Base-by-base conservation (phyloP, 2,888 invertebrate species). In the Metellina segmentata region DNA sequence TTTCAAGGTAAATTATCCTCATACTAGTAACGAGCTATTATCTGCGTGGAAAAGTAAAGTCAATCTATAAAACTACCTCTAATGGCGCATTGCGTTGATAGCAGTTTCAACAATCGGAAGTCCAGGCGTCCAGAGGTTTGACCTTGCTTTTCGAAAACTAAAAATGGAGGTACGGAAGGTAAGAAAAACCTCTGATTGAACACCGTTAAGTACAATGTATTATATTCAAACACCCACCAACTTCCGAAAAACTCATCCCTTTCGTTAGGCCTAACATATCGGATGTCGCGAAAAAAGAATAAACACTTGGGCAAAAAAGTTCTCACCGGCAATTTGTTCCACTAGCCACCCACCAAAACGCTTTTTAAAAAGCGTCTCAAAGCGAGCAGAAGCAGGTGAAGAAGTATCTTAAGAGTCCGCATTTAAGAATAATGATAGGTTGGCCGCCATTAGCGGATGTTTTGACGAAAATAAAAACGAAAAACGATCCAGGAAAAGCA, bases 361-460 rank as follows among this genome's bases (percentile, higher is more conserved):
- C n/a, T 20, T 71, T 86, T 69, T 52, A 69, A 81, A 49, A 81
- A 82, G 48, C 13, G 53, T n/a, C 51, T 34, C 72, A 81, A 81
- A 51, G 20, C 48, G 34, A 87, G 52, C 52, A 49, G 1, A 61
- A 79, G 87, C 91, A 91, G 91, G 91, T 91, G 91, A 87, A 82
- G 91, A 88, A 83, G 83, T 79, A 61, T 71, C 78, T 91, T 78
- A 48, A 70, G 81, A 61, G 61, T 48, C 86, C 16, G 79, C 83
- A 71, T 91, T 88, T 88, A 91, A 20, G 51, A n/a, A 8, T 91
- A 91, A 91, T 91, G 82, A 91, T 69, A 74, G 91, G 78, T 70
- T 78, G 49, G 19, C 34, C 53, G 34, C 20, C 61, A 86, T 88
- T 71, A 78, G 71, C 91, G 91, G 87, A 91, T 87, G 87, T 87